phyloP scores from a whole-genome alignment of 2,888 invertebrate species.

The Holacanthella duospinosa region DNA sequence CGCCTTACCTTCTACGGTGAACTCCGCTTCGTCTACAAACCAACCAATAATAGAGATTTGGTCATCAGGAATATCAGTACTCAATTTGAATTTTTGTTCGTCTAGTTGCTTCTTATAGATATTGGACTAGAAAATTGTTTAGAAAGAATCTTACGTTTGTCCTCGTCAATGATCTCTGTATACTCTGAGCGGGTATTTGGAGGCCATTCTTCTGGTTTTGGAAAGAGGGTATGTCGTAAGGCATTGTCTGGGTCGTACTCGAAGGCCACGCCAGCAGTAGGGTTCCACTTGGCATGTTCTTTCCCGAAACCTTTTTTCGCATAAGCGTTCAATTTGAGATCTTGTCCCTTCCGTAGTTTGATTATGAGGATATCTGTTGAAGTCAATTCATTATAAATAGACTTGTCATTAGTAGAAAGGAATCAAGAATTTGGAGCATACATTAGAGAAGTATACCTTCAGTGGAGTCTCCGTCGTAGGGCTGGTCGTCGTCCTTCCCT shows the following conservation, averaged over 20 bases:
- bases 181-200: slow-evolving; percentile 70
- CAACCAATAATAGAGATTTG: not conserved
- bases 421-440: no score
- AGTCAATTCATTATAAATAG: no score
- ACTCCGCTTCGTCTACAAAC: slow-evolving; percentile 68
- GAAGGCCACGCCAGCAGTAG: slow-evolving; percentile 94
- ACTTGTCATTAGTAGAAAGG: no score
- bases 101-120: no score
- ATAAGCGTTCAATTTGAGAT: slow-evolving; percentile 84
- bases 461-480: slow-evolving; percentile 71
- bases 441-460: no score
- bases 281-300: slow-evolving; percentile 99
- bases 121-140: not conserved
- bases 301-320: slow-evolving; percentile 96
- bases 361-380: slow-evolving; percentile 56
- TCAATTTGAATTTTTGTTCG: not conserved
- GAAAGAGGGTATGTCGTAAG: slow-evolving; percentile 87
- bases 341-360: slow-evolving; percentile 71
- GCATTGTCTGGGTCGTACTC: slow-evolving; percentile 99
- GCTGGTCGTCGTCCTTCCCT: slow-evolving; percentile 59
- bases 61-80: not conserved
- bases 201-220: slow-evolving; percentile 98
- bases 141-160: slow-evolving; percentile 54
- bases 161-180: slow-evolving; percentile 75
- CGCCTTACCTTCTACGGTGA: slow-evolving; percentile 87